Evolutionary conservation across 35 echinoderm and acorn worm genomes (phyloP), one percentile per base, ranked within the genome.

Genomic region (Ophioderma brevispina): DNA sequence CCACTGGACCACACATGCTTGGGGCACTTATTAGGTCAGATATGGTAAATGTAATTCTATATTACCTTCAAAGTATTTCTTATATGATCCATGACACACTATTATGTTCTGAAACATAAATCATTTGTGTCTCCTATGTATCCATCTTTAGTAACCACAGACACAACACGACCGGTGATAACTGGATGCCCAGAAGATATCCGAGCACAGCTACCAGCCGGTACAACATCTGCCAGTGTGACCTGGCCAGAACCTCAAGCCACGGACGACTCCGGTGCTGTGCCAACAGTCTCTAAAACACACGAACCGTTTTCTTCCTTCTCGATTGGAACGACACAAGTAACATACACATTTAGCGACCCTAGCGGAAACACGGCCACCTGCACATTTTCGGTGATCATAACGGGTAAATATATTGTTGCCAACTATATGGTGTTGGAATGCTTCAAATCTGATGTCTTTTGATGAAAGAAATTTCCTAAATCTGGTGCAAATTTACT

Each of bases 201-300:
- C 31, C 25, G 25, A 38, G 37, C 25, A 40, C 18, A 32, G 8
- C 25, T 81, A 28, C 36, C 79, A 11, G 2, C 37, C 1, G 79
- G 79, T 21, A 19, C n/a, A 25, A 81, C 21, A 1, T 40, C 79
- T 25, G 35, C 18, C 8, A 38, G 25, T 13, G 79, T 42, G 19
- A 81, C 79, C 37, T 81, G 79, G 79, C 25, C 79, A 38, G 36
- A 38, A 32, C 79, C 79, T 38, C 35, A 38, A 38, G 79, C 79
- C 21, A 81, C 79, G 0, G 79, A 81, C 39, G 31, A 81, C 40
- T 38, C 36, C 11, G 79, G 79, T 18, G 31, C 39, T 18, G 0
- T 19, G 6, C 36, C 40, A 39, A 41, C 36, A 23, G 21, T 33
- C 18, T 23, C 17, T 37, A 31, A 3, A 4, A 30, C 76, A 6